phyloP scores from a whole-genome alignment of 2,113 vertebrate species.

The Puma concolor region DNA sequence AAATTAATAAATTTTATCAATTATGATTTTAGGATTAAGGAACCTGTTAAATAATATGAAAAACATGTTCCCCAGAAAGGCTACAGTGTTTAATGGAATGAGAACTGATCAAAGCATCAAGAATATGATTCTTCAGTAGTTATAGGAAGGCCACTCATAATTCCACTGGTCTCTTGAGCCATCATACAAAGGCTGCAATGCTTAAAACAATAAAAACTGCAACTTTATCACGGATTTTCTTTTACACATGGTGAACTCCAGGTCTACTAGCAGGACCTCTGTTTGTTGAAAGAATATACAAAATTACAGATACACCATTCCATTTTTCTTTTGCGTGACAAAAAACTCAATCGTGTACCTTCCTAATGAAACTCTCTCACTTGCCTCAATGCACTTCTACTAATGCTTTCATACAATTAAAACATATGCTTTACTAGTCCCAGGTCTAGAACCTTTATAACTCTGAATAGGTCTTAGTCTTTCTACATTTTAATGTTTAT shows the following conservation, averaged over 20 bases:
- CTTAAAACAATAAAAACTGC: slow-evolving; percentile 5
- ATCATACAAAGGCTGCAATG: neutral
- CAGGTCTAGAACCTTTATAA: neutral
- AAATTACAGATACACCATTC: neutral
- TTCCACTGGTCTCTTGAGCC: neutral
- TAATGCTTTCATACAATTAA: neutral
- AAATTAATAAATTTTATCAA: neutral
- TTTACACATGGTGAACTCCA: neutral
- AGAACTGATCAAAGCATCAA: neutral
- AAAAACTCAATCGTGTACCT: neutral
- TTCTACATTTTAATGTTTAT: neutral
- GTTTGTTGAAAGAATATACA: neutral
- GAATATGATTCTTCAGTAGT: neutral
- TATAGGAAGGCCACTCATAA: neutral
- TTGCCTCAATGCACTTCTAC: neutral
- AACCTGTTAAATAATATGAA: slow-evolving; percentile 1
- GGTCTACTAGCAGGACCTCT: neutral
- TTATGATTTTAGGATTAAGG: neutral
- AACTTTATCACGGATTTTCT: neutral
- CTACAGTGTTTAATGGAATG: neutral
- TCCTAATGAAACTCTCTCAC: neutral
- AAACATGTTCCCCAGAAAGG: neutral
- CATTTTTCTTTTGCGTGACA: neutral
- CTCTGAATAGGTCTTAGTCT: neutral
- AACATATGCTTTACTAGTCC: neutral